phyloP scores from a whole-genome alignment of 2,113 vertebrate genomes.

The Prionailurus bengalensis region DNA sequence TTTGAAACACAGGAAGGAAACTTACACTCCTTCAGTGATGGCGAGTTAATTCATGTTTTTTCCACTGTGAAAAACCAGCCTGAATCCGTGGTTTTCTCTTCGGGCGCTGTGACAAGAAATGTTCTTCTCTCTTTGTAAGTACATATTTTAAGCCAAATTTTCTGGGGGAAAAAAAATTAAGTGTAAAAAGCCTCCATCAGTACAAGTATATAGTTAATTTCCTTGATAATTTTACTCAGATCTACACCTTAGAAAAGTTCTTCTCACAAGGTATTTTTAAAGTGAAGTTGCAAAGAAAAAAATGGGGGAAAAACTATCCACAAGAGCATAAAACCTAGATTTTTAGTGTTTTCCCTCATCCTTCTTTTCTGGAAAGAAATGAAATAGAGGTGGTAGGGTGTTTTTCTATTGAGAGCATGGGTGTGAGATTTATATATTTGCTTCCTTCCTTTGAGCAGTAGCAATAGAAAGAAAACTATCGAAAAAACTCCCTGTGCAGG shows the following conservation, averaged over 20 bases:
- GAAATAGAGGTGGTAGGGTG: not conserved
- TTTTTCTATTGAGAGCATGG: not conserved
- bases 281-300: not conserved
- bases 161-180: not conserved
- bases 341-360: not conserved
- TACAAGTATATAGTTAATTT: constrained; percentile 63
- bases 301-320: not conserved
- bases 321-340: not conserved
- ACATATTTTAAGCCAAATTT: constrained; percentile 55
- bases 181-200: constrained; percentile 42
- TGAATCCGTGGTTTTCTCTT: constrained; percentile 37
- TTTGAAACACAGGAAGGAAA: not conserved
- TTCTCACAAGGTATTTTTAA: not conserved
- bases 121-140: not conserved
- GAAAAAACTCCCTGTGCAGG: not conserved
- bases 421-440: constrained; percentile 5
- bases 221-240: constrained; percentile 54
- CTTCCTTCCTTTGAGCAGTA: not conserved
- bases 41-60: constrained; percentile 67
- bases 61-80: constrained; percentile 25
- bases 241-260: not conserved
- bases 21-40: not conserved
- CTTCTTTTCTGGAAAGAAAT: not conserved
- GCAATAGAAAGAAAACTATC: not conserved
- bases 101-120: constrained; percentile 46